A percentile compares a stretch with the other conserved stretches of the same genome.
Conservation (phyloP, 1,140 invertebrate species). For the Drosophila pandora region DNA sequence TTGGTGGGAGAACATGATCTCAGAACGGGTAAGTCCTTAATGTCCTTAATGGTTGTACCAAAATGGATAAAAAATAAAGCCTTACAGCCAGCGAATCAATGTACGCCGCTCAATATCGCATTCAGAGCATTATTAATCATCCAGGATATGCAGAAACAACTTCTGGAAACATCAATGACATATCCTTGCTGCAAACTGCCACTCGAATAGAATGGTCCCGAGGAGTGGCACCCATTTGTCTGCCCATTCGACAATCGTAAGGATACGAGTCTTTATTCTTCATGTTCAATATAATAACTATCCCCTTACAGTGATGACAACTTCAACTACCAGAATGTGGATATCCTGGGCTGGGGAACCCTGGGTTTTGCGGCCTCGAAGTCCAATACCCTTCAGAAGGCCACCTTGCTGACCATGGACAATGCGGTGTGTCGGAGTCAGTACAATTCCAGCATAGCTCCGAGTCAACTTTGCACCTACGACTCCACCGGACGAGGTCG, state of each 20-base stretch:
- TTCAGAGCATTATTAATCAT: slow-evolving; percentile 62
- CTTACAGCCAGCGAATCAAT: slow-evolving; percentile 53
- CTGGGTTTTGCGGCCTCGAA: slow-evolving; percentile 60
- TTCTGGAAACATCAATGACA: slow-evolving; percentile 57
- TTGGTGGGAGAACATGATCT: slow-evolving; percentile 70
- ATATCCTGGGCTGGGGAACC: slow-evolving; percentile 76
- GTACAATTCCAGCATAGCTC: slow-evolving; percentile 49
- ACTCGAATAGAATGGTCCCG: slow-evolving; percentile 58
- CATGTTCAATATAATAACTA: not conserved
- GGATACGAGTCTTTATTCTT: not conserved
- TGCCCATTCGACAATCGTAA: slow-evolving; percentile 66
- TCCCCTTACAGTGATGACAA: slow-evolving; percentile 16
- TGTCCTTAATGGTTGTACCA: not conserved
- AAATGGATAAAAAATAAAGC: too few species aligned
- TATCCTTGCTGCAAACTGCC: slow-evolving; percentile 59
- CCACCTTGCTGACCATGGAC: slow-evolving; percentile 53
- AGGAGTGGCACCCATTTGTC: slow-evolving; percentile 76
- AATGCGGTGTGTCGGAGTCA: slow-evolving; percentile 46
- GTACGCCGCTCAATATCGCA: slow-evolving; percentile 58
- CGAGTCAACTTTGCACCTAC: slow-evolving; percentile 69
- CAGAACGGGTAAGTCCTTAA: slow-evolving; percentile 36
- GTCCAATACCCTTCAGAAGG: slow-evolving; percentile 73
- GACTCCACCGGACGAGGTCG: slow-evolving; percentile 54
- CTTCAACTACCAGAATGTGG: slow-evolving; percentile 53
- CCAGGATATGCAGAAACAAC: slow-evolving; percentile 47